Percentiles rank a stretch among this genome's conserved stretches.
phyloP scores from a whole-genome alignment of 2,797 vertebrate genomes.

The Columba guinea region DNA sequence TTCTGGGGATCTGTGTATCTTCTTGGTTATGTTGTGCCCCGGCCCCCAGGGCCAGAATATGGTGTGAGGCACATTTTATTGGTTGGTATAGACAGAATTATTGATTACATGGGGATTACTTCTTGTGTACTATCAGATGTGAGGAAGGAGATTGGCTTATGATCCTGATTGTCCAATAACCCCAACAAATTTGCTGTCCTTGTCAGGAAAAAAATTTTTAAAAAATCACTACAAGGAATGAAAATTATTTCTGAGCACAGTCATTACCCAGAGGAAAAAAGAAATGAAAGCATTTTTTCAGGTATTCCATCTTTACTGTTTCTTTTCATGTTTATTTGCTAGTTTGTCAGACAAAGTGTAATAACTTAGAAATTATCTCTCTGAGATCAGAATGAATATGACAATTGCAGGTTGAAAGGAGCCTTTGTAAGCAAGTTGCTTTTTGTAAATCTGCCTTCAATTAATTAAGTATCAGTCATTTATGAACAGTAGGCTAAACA shows the following conservation, averaged over 20 bases:
- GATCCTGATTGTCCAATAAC: neutral
- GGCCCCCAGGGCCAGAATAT: neutral
- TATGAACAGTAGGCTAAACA: constrained; percentile 4
- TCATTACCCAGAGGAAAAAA: neutral
- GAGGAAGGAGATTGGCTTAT: neutral
- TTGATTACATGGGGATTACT: neutral
- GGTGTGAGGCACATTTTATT: neutral
- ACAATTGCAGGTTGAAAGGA: neutral
- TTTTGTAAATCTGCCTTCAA: constrained; percentile 8
- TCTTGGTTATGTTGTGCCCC: neutral
- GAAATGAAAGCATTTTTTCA: neutral
- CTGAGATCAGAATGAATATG: neutral
- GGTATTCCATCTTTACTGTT: neutral
- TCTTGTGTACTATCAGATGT: neutral
- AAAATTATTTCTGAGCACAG: neutral
- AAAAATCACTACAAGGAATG: neutral
- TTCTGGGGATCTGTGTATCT: neutral
- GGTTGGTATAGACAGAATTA: neutral
- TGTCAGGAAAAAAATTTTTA: neutral
- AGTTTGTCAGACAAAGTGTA: neutral
- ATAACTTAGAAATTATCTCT: neutral
- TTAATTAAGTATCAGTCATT: constrained; percentile 44
- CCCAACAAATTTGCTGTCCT: neutral
- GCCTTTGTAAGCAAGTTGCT: neutral
- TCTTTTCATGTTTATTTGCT: constrained; percentile 6